Evolutionary conservation across 2,113 vertebrate genomes (phyloP).

Genomic region (Piaya cayana): DNA sequence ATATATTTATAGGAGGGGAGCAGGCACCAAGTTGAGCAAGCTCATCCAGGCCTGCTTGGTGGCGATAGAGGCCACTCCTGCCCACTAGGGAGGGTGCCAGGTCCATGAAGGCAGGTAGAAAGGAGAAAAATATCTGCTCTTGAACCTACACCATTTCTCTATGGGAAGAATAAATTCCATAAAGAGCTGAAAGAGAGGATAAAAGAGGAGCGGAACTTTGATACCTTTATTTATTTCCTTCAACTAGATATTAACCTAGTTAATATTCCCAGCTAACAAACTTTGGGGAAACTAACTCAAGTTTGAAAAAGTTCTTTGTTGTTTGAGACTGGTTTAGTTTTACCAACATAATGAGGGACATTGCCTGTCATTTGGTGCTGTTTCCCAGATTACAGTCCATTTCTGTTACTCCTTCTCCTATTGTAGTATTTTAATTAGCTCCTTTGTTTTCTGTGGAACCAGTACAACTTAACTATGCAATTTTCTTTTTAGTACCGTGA

Average conservation of each 20-base stretch:
- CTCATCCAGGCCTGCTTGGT: background rate
- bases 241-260: background rate
- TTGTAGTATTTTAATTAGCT: background rate
- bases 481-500: conserved; percentile 85
- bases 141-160: background rate
- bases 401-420: background rate
- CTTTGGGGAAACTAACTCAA: background rate
- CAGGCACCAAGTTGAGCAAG: background rate
- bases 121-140: background rate
- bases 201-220: background rate
- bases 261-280: background rate
- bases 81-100: background rate
- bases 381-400: background rate
- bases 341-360: background rate
- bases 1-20: background rate
- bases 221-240: background rate
- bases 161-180: background rate
- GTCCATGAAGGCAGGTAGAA: background rate
- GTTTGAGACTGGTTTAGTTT: background rate
- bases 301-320: background rate
- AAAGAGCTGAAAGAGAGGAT: background rate
- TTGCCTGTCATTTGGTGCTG: background rate
- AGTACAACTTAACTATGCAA: background rate
- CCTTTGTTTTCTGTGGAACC: background rate
- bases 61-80: background rate